Evolutionary conservation across 2,113 vertebrate species (phyloP).

Genomic region (Mobula birostris): DNA sequence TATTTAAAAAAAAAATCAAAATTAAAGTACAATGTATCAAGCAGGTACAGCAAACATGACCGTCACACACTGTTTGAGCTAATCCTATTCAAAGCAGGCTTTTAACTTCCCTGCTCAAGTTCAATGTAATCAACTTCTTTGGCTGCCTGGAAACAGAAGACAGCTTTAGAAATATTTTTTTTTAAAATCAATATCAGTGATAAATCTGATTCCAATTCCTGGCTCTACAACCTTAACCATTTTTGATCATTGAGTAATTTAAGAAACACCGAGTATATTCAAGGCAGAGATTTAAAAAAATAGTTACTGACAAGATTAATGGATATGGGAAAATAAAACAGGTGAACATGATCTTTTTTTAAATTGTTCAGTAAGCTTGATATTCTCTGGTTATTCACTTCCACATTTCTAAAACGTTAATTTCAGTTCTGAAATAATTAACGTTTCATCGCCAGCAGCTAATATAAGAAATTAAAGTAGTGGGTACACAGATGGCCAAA

Average conservation of each 20-base stretch:
- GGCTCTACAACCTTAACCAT: too few species aligned
- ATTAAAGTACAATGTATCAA: neutral
- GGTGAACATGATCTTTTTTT: too few species aligned
- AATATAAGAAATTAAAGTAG: neutral
- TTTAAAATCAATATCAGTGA: neutral
- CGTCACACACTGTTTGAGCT: constrained; percentile 40
- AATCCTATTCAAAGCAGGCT: constrained; percentile 37
- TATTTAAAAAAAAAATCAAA: constrained; percentile 23
- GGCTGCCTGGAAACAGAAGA: constrained; percentile 31
- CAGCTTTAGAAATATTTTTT: neutral
- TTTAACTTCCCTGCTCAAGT: constrained; percentile 40
- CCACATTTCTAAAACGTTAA: neutral
- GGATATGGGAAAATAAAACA: too few species aligned
- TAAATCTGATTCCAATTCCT: neutral
- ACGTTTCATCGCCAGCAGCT: neutral
- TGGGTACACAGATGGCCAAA: neutral
- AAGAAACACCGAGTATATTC: too few species aligned
- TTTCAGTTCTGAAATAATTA: neutral
- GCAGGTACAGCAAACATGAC: constrained; percentile 27
- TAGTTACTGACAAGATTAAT: too few species aligned
- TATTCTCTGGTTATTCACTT: too few species aligned
- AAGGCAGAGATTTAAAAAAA: too few species aligned
- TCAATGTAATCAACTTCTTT: constrained; percentile 42
- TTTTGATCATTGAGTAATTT: neutral
- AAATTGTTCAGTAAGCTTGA: too few species aligned